Base-by-base conservation (phyloP, 1,140 invertebrate genomes). In the Hylyphantes graminicola region DNA sequence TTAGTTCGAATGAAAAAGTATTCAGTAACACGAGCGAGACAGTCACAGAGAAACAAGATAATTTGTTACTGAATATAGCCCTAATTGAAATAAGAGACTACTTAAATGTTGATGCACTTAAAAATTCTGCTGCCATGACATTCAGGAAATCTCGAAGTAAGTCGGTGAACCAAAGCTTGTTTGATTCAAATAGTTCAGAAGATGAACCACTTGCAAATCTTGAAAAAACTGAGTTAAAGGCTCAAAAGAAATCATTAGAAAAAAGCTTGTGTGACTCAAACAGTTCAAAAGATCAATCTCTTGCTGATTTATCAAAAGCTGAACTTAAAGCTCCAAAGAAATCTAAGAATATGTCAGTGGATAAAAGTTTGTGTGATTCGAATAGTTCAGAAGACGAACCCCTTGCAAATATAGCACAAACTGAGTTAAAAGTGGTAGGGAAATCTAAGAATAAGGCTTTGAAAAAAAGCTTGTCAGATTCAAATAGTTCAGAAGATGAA, bases 401-500 rank as follows among this genome's bases (percentile, higher is more conserved):
- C 8, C 21, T 65, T 21, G 12, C 12, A 61, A 15, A 17, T 15
- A 61, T 61, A 12, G 35, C 35, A 5, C 1, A 35, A 35, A 35
- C 35, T 35, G 35, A 35, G 35, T 35, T 35, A 5, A 35, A 35
- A 35, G 35, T 5, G 1, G 5, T 35, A 5, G 5, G 5, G 35
- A 35, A 35, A 17, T 65, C 21, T 11, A 4, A 17, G 10, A 12
- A 65, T 11, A n/a, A 11, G 19, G n/a, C 63, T 5, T 19, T 17
- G 19, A 65, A 65, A 21, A 12, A 65, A 12, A 19, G 12, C 17
- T 13, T 59, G 7, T 4, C n/a, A 6, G 57, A 59, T 13, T 65
- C 63, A n/a, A 15, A 11, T 73, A 17, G 13, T 11, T 73, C 54
- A 57, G 70, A 73, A 19, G 8, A 73, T 73, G 67, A 70, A 51